Evolutionary conservation across 2,888 invertebrate species (phyloP).

Genomic region (Pteria penguin): DNA sequence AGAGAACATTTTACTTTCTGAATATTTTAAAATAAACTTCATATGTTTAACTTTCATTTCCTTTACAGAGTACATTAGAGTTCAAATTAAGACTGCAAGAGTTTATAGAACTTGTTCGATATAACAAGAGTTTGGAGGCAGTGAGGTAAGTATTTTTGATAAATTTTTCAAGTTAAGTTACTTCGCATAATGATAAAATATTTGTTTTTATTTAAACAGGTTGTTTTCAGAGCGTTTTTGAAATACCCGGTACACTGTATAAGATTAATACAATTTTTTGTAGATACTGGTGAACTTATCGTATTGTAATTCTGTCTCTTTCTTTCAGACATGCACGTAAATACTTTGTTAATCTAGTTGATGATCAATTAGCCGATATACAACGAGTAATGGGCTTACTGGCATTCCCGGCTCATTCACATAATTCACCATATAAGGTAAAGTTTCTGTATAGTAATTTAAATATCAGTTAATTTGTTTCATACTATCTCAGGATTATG

Average conservation of each 20-base stretch:
- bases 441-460: not conserved
- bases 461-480: no score
- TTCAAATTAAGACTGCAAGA: constrained; percentile 95
- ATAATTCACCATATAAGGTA: constrained; percentile 74
- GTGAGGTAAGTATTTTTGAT: constrained; percentile 83
- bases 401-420: constrained; percentile 85
- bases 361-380: constrained; percentile 88
- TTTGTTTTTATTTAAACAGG: no score
- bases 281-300: no score
- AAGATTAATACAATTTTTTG: no score
- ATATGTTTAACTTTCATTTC: no score
- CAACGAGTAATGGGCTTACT: constrained; percentile 97
- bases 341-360: constrained; percentile 92
- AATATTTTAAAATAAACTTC: no score
- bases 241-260: no score
- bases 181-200: no score
- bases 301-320: no score
- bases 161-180: not conserved
- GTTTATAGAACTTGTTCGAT: constrained; percentile 95
- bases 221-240: no score
- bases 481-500: no score
- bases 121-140: constrained; percentile 92
- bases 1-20: no score
- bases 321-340: constrained; percentile 96
- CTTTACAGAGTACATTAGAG: constrained; percentile 90